Base-by-base conservation (phyloP, 2,888 invertebrate genomes). In the Drosophila hawaiiensis region DNA sequence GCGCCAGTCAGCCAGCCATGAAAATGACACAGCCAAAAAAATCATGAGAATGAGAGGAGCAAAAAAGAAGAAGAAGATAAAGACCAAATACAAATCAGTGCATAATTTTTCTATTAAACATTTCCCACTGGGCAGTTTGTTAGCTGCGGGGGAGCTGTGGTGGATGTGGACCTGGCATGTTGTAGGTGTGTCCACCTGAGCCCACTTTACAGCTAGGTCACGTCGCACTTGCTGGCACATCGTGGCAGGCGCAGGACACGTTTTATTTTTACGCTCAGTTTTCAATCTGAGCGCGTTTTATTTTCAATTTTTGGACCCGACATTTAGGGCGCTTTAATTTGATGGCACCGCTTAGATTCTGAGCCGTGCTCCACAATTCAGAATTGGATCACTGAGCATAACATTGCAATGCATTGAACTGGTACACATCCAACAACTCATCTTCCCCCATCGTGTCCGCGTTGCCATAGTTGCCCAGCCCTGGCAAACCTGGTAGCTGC, bases 41-140 rank as follows among this genome's bases (percentile, higher is more conserved):
- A 47, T 29, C 50, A 25, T 19, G 12, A 35, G 28, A 47, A 33
- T 56, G 22, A 72, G 52, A 41, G 14, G 33, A 35, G 14, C 33
- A 29, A 16, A 12, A 28, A 59, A 73, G 63, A 29, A 16, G 7
- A 28, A 71, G 63, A 63, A 82, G 78, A 84, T 85, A 89, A 89
- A 80, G 82, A 73, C 82, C 80, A 89, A 85, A 89, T 87, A 85
- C 87, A 87, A 89, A 86, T 88, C 90, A 88, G 83, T 86, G 86
- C 85, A 86, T 86, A 86, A 86, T 90, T 86, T 86, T 86, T 90
- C 86, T 90, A 86, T 86, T 90, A 90, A 84, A 79, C 81, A 84
- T 90, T 88, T 72, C 60, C 52, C 56, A 68, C 63, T 66, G 54
- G 43, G 49, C 62, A 56, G 61, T 60, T 37, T 35, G 47, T 50